Conservation (phyloP, 2,888 invertebrate species). For the Agonopterix subpropinquella region DNA sequence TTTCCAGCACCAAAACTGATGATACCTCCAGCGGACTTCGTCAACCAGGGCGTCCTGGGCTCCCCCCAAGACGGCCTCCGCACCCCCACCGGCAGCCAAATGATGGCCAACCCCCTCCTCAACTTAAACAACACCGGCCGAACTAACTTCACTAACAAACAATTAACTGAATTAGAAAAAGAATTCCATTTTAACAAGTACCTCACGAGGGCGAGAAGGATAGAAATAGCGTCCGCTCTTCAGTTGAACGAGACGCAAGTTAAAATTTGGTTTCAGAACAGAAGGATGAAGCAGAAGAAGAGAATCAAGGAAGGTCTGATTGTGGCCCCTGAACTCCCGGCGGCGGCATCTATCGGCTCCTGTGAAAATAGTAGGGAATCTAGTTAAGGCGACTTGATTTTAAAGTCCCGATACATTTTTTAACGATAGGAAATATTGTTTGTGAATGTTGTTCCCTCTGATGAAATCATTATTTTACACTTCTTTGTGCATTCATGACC, state of each 20-base stretch:
- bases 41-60: constrained; percentile 61
- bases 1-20: constrained; percentile 81
- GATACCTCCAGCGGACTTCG: constrained; percentile 71
- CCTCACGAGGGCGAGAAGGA: constrained; percentile 95
- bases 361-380: constrained; percentile 86
- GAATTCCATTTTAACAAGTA: constrained; percentile 99
- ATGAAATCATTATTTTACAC: no score
- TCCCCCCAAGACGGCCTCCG: constrained; percentile 66
- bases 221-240: constrained; percentile 97
- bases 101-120: constrained; percentile 64
- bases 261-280: constrained; percentile 99
- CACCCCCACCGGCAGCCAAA: constrained; percentile 65
- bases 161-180: constrained; percentile 98
- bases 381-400: constrained; percentile 48
- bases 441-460: no score
- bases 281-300: constrained; percentile 99
- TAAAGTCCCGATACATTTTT: constrained; percentile 5
- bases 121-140: constrained; percentile 90
- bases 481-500: no score
- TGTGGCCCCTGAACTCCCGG: constrained; percentile 68
- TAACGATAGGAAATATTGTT: no score
- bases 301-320: constrained; percentile 95
- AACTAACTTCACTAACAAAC: constrained; percentile 99
- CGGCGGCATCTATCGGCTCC: constrained; percentile 68
- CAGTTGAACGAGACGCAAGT: constrained; percentile 98